A percentile compares a stretch with the other conserved stretches of the same genome.
These are phyloP conservation scores for Hedychridium roseum DNA, from an alignment of 2,888 invertebrate species.

Conservation along the genomic window DNA sequence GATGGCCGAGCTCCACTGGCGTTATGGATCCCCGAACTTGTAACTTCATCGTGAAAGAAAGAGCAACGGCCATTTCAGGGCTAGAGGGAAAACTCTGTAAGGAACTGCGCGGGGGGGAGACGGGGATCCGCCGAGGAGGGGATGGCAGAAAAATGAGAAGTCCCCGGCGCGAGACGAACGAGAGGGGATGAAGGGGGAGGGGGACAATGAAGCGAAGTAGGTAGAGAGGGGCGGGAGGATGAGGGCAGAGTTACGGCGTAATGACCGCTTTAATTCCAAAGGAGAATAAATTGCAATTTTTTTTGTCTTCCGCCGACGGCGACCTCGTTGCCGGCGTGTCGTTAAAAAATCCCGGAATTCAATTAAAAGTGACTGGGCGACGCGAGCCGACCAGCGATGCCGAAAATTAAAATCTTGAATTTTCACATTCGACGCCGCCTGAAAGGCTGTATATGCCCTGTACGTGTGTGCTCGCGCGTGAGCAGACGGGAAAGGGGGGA, in stretches of 20 bases:
- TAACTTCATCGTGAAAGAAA: slow-evolving; percentile 20
- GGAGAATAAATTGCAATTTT: slow-evolving; percentile 49
- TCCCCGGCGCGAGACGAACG: slow-evolving; percentile 18
- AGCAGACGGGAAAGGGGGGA: no score
- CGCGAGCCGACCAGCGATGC: slow-evolving; percentile 8
- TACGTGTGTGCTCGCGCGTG: no score
- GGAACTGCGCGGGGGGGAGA: no score
- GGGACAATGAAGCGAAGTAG: slow-evolving; percentile 12
- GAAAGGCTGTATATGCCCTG: no score
- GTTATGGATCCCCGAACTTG: neutral
- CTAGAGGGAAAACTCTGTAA: no score
- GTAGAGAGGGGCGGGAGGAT: slow-evolving; percentile 22
- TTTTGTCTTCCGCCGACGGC: slow-evolving; percentile 29
- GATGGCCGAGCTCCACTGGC: neutral
- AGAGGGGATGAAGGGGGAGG: slow-evolving; percentile 17
- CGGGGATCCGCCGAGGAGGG: no score
- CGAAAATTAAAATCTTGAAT: slow-evolving; percentile 26
- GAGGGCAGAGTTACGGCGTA: slow-evolving; percentile 13
- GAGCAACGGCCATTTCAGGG: slow-evolving; percentile 2
- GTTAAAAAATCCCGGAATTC: slow-evolving; percentile 38
- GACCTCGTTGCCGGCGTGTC: slow-evolving; percentile 22
- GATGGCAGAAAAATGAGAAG: neutral
- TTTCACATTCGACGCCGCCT: slow-evolving; percentile 13
- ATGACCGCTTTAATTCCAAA: slow-evolving; percentile 39
- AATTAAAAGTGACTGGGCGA: slow-evolving; percentile 37